phyloP scores from a whole-genome alignment of 2,113 vertebrate genomes.

The Rhabdomys dilectus region DNA sequence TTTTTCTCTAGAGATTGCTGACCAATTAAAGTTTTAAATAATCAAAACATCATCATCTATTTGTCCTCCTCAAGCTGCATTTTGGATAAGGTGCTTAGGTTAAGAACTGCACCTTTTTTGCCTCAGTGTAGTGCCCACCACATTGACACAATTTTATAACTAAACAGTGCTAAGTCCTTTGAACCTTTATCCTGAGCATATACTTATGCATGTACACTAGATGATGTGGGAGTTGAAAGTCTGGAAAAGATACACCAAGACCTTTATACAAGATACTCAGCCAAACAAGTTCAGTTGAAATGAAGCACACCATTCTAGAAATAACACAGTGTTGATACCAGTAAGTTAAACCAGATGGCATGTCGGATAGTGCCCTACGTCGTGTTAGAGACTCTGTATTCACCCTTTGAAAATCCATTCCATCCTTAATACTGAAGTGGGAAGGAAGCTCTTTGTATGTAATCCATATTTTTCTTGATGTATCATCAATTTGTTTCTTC shows the following conservation, averaged over 20 bases:
- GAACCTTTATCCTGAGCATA: slow-evolving; percentile 32
- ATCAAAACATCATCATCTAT: neutral
- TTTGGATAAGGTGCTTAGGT: slow-evolving; percentile 22
- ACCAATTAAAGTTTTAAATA: slow-evolving; percentile 32
- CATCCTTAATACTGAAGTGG: neutral
- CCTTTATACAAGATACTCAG: slow-evolving; percentile 45
- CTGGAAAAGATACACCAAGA: slow-evolving; percentile 35
- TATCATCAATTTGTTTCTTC: neutral
- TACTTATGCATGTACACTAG: slow-evolving; percentile 12
- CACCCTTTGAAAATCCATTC: neutral
- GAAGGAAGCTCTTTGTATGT: neutral
- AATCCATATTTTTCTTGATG: neutral
- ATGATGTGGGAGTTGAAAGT: slow-evolving; percentile 57
- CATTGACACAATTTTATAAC: neutral
- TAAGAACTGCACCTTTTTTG: slow-evolving; percentile 3
- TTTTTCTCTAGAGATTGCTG: neutral
- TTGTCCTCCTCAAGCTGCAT: slow-evolving; percentile 15
- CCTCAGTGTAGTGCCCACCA: neutral
- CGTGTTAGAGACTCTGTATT: neutral
- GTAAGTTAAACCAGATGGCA: neutral
- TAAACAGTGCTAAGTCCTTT: neutral
- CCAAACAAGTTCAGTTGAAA: slow-evolving; percentile 25
- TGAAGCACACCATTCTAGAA: slow-evolving; percentile 23
- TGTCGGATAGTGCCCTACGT: neutral
- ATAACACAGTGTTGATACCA: neutral